Conservation (phyloP, 2,888 invertebrate genomes). For the Zaprionus lineosus region DNA sequence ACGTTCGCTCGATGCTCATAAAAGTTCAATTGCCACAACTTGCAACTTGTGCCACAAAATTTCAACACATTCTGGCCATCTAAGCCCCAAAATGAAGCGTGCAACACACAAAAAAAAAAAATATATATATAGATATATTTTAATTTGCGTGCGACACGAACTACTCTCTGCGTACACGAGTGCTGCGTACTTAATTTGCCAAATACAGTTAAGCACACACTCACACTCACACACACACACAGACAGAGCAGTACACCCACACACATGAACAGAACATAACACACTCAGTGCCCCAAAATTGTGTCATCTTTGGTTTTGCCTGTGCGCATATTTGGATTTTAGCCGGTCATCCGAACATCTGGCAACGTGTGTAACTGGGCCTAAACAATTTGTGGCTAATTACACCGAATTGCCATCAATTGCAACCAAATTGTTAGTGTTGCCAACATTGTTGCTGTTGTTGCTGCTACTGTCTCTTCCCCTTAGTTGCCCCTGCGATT, state of each 20-base stretch:
- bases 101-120: conserved; percentile 15
- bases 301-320: conserved; percentile 78
- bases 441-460: conserved; percentile 11
- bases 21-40: conserved; percentile 74
- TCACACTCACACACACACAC: conserved; percentile 2
- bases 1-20: conserved; percentile 45
- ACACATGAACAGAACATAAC: conserved; percentile 17
- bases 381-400: conserved; percentile 79
- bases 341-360: conserved; percentile 48
- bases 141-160: conserved; percentile 76
- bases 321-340: conserved; percentile 69
- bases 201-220: conserved; percentile 48
- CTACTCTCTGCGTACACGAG: conserved; percentile 41
- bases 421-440: conserved; percentile 37
- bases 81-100: conserved; percentile 11
- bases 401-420: conserved; percentile 75
- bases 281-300: conserved; percentile 47
- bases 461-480: conserved; percentile 17
- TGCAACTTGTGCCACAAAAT: conserved; percentile 51
- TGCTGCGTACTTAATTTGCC: conserved; percentile 73
- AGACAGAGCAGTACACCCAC: not conserved
- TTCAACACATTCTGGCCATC: conserved; percentile 47
- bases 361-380: conserved; percentile 67
- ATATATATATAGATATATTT: conserved; percentile 64
- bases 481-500: conserved; percentile 30